phyloP scores from a whole-genome alignment of 2,888 invertebrate species.

The Noctua fimbriata region DNA sequence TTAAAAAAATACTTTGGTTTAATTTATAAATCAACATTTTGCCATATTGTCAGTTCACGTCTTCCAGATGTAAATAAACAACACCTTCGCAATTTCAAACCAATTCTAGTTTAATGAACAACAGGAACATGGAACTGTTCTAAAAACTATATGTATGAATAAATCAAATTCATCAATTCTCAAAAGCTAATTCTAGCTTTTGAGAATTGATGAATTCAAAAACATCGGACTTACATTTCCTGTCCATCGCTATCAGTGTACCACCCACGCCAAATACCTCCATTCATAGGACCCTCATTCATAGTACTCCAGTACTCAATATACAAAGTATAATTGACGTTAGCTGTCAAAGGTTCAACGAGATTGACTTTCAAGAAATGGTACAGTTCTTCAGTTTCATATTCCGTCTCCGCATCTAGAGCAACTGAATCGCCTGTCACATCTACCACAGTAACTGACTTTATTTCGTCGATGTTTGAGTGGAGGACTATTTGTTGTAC shows the following conservation, averaged over 20 bases:
- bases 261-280: slow-evolving; percentile 87
- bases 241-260: slow-evolving; percentile 79
- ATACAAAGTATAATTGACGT: slow-evolving; percentile 81
- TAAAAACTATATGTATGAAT: neutral
- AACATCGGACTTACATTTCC: slow-evolving; percentile 75
- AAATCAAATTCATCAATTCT: neutral
- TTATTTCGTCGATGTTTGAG: slow-evolving; percentile 84
- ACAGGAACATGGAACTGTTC: neutral
- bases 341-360: slow-evolving; percentile 69
- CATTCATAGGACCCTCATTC: slow-evolving; percentile 87
- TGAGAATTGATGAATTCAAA: neutral
- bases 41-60: neutral
- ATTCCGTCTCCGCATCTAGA: slow-evolving; percentile 62
- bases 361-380: slow-evolving; percentile 85
- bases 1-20: neutral
- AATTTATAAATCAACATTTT: neutral
- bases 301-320: slow-evolving; percentile 88
- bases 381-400: slow-evolving; percentile 78
- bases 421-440: slow-evolving; percentile 63
- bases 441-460: slow-evolving; percentile 66
- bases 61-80: neutral
- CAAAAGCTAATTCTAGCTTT: neutral
- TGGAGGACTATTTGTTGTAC: slow-evolving; percentile 87
- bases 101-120: no score
- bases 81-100: no score